phyloP scores from a whole-genome alignment of 2,888 invertebrate genomes.

The Sepiola atlantica region DNA sequence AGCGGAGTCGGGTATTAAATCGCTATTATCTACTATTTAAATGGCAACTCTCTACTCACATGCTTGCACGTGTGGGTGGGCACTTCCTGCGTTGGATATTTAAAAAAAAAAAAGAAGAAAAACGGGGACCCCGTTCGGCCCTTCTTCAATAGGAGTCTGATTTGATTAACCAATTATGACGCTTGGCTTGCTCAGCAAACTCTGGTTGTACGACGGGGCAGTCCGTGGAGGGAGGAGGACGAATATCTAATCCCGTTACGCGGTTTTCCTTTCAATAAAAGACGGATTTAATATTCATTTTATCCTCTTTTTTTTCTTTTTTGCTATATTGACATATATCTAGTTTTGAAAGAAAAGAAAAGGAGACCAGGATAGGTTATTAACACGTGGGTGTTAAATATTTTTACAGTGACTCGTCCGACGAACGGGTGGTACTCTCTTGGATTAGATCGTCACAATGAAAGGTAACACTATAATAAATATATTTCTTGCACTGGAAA shows the following conservation, averaged over 20 bases:
- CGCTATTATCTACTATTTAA: neutral
- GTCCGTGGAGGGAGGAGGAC: no score
- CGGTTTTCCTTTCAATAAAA: neutral
- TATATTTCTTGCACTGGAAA: neutral
- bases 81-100: neutral
- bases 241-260: neutral
- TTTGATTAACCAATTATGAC: conserved; percentile 16
- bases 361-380: no score
- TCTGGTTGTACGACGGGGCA: neutral
- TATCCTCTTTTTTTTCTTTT: neutral
- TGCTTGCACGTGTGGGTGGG: conserved; percentile 14
- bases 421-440: neutral
- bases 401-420: neutral
- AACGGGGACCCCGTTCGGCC: neutral
- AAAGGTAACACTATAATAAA: neutral
- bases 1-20: neutral
- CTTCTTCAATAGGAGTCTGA: neutral
- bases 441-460: neutral
- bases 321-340: neutral
- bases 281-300: neutral
- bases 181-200: neutral
- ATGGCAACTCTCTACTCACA: neutral
- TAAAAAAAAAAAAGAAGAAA: no score
- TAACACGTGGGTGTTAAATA: conserved; percentile 16
- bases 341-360: neutral